phyloP scores from a whole-genome alignment of 2,113 vertebrate genomes.

The Tragulus kanchil region DNA sequence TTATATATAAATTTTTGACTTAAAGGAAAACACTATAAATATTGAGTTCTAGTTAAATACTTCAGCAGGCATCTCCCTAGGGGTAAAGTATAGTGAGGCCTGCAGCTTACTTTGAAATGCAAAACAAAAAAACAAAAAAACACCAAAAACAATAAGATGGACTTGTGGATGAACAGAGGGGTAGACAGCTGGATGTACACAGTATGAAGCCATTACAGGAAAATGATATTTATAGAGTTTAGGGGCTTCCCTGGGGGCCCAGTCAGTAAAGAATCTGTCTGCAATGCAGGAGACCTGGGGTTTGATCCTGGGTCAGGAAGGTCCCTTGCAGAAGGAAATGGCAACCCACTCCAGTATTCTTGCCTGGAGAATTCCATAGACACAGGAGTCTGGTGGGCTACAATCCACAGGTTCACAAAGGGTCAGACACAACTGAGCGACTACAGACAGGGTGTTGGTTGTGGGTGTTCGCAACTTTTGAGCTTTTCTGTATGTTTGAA shows the following conservation, averaged over 20 bases:
- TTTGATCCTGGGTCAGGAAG: no score
- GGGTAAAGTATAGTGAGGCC: not conserved
- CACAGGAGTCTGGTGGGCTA: no score
- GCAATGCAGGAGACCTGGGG: no score
- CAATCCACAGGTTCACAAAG: no score
- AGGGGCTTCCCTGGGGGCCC: no score
- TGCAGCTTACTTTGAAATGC: slow-evolving; percentile 19
- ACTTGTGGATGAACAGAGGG: not conserved
- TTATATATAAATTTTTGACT: not conserved
- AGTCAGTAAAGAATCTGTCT: no score
- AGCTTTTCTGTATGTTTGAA: not conserved
- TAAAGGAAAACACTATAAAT: slow-evolving; percentile 1
- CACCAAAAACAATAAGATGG: not conserved
- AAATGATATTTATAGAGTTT: not conserved
- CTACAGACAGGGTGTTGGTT: not conserved
- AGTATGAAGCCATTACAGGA: not conserved
- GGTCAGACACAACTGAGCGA: no score
- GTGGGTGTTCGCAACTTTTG: not conserved
- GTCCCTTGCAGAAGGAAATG: no score
- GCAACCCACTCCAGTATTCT: no score
- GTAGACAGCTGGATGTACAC: no score
- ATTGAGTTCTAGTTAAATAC: slow-evolving; percentile 31
- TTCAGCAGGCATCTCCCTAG: not conserved
- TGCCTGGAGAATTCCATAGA: no score
- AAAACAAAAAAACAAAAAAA: not conserved